Percentiles rank a stretch among this genome's conserved stretches.
These are phyloP conservation scores for Nemapogon koenigi DNA, from an alignment of 2,888 invertebrate species.

Conservation along the genomic window DNA sequence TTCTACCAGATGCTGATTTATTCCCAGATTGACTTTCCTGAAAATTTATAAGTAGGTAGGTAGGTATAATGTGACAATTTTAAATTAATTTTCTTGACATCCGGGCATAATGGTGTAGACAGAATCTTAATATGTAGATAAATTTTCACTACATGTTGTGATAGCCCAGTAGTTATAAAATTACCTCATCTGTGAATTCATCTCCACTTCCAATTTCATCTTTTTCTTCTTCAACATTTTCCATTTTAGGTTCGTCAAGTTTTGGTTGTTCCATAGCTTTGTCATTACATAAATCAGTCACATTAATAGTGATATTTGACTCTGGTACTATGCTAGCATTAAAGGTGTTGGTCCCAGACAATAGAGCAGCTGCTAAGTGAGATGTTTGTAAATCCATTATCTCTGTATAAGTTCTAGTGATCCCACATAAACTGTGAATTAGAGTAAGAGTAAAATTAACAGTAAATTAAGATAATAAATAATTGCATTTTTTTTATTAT, in stretches of 20 bases:
- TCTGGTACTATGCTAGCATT: conserved; percentile 20
- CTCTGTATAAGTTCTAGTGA: no score
- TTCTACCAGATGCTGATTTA: conserved; percentile 64
- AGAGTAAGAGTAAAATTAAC: no score
- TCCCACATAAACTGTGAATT: no score
- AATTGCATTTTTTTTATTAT: no score
- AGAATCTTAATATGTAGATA: no score
- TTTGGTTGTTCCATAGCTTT: conserved; percentile 28
- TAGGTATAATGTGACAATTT: conserved; percentile 7
- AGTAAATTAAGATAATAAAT: no score
- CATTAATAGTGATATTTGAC: conserved; percentile 15
- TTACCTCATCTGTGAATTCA: conserved; percentile 54
- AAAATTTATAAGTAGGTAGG: conserved; percentile 18
- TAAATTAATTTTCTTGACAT: no score
- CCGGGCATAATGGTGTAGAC: no score
- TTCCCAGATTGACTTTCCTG: conserved; percentile 54
- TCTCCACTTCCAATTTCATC: conserved; percentile 53
- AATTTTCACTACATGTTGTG: no score
- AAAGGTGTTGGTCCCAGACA: conserved; percentile 40
- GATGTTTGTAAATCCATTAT: conserved; percentile 58
- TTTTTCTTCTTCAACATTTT: conserved; percentile 41
- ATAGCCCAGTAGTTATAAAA: no score
- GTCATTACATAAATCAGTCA: neutral
- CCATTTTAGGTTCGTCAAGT: conserved; percentile 31
- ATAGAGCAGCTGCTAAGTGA: conserved; percentile 53